These are phyloP conservation scores for Osmoderma eremita DNA, from an alignment of 2,888 invertebrate species.

Conservation along the genomic window DNA sequence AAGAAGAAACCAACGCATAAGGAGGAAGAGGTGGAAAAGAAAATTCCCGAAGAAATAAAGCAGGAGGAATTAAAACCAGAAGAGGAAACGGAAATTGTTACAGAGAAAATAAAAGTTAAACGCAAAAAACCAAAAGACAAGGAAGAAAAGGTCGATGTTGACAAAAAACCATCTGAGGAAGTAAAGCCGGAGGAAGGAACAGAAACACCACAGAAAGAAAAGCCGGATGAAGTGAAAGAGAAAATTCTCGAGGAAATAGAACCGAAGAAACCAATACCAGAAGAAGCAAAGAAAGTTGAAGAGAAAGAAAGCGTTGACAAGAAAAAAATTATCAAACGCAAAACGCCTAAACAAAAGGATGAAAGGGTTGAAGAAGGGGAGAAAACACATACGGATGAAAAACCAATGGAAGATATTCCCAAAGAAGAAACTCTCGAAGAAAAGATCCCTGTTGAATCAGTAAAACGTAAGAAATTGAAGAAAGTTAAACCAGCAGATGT, in stretches of 20 bases:
- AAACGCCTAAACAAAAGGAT: constrained; percentile 56
- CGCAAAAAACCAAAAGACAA: constrained; percentile 49
- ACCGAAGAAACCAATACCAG: constrained; percentile 50
- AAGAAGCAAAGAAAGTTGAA: constrained; percentile 49
- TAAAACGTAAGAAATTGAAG: constrained; percentile 50
- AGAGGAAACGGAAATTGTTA: constrained; percentile 48
- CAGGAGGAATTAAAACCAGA: constrained; percentile 34
- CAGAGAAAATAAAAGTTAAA: constrained; percentile 25
- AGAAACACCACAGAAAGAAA: constrained; percentile 46
- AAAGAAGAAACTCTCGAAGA: constrained; percentile 54
- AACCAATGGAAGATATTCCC: too few relatives aligned
- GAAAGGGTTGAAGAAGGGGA: constrained; percentile 58
- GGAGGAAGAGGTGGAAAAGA: constrained; percentile 51
- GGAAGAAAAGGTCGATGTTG: constrained; percentile 55
- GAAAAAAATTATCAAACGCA: constrained; percentile 60
- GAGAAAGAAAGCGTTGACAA: constrained; percentile 40
- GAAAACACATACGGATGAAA: constrained; percentile 58
- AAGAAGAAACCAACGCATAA: constrained; percentile 43
- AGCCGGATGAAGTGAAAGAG: constrained; percentile 53
- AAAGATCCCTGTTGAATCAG: constrained; percentile 51
- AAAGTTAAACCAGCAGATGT: constrained; percentile 38
- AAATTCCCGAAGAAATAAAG: constrained; percentile 56
- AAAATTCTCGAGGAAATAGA: constrained; percentile 48
- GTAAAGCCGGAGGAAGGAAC: constrained; percentile 54
- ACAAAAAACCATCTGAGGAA: constrained; percentile 60